phyloP scores from a whole-genome alignment of 2,888 invertebrate genomes.

The Stenurella melanura region DNA sequence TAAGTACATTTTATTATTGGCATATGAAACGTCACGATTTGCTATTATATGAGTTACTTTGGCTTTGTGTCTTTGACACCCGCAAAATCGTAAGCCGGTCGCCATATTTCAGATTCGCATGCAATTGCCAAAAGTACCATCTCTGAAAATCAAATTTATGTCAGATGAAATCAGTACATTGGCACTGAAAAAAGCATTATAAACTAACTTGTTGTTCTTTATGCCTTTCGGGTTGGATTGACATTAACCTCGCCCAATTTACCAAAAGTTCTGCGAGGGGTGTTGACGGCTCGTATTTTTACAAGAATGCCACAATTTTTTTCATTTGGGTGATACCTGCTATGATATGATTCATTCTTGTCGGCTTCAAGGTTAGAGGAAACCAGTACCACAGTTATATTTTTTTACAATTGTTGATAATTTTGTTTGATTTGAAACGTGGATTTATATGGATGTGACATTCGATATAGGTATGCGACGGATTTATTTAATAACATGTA shows the following conservation, averaged over 20 bases:
- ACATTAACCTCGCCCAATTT: slow-evolving; percentile 6
- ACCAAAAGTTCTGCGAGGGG: slow-evolving; percentile 19
- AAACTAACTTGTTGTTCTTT: background rate
- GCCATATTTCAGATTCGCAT: slow-evolving; percentile 65
- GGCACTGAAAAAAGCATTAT: background rate
- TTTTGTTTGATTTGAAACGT: slow-evolving; percentile 43
- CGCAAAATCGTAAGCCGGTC: slow-evolving; percentile 59
- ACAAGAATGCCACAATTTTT: slow-evolving; percentile 33
- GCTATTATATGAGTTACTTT: slow-evolving; percentile 26
- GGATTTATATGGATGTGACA: slow-evolving; percentile 65
- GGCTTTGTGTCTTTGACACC: slow-evolving; percentile 38
- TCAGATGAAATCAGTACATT: background rate
- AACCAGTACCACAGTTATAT: slow-evolving; percentile 21
- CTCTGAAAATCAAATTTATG: background rate
- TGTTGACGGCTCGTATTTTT: slow-evolving; percentile 28
- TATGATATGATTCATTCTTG: slow-evolving; percentile 44
- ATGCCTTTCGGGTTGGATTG: background rate
- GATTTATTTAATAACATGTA: slow-evolving; percentile 33
- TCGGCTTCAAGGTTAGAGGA: slow-evolving; percentile 45
- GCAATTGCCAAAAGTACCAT: slow-evolving; percentile 48
- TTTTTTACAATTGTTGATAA: slow-evolving; percentile 39
- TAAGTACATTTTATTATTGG: slow-evolving; percentile 61
- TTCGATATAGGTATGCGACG: slow-evolving; percentile 56
- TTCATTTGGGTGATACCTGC: slow-evolving; percentile 36
- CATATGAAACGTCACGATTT: background rate